Evolutionary conservation across 2,888 invertebrate species (phyloP).

Genomic region (Mythimna vitellina): DNA sequence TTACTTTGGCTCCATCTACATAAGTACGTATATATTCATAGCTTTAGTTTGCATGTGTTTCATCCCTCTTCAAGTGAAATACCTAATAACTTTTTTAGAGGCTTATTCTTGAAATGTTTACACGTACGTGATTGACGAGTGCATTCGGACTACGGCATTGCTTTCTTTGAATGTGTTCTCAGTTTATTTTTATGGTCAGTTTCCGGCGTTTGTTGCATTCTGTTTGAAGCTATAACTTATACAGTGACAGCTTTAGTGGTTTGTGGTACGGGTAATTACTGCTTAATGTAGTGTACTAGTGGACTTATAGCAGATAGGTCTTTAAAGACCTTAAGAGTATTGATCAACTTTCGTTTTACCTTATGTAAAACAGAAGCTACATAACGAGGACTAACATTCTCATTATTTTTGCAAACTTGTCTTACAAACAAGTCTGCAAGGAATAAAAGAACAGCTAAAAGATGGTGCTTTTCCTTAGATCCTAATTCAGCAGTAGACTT

Average conservation of each 20-base stretch:
- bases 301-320: conserved; percentile 4
- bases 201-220: conserved; percentile 80
- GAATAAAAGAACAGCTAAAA: too few species aligned
- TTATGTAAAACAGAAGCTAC: too few species aligned
- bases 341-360: not conserved
- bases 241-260: conserved; percentile 58
- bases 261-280: conserved; percentile 55
- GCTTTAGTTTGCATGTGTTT: not conserved
- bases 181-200: conserved; percentile 79
- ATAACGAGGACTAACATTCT: too few species aligned
- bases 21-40: not conserved
- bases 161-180: conserved; percentile 72
- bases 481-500: not conserved
- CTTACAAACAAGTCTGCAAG: too few species aligned
- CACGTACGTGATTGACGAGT: conserved; percentile 58
- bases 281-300: conserved; percentile 23
- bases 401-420: too few species aligned
- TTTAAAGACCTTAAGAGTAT: not conserved
- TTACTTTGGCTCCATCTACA: too few species aligned
- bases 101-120: conserved; percentile 55
- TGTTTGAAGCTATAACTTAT: conserved; percentile 59
- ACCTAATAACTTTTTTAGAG: conserved; percentile 33
- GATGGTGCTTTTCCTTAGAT: too few species aligned
- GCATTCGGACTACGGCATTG: conserved; percentile 59
- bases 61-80: not conserved